Conservation (phyloP, 2,113 vertebrate species). For the Ameiurus melas region DNA sequence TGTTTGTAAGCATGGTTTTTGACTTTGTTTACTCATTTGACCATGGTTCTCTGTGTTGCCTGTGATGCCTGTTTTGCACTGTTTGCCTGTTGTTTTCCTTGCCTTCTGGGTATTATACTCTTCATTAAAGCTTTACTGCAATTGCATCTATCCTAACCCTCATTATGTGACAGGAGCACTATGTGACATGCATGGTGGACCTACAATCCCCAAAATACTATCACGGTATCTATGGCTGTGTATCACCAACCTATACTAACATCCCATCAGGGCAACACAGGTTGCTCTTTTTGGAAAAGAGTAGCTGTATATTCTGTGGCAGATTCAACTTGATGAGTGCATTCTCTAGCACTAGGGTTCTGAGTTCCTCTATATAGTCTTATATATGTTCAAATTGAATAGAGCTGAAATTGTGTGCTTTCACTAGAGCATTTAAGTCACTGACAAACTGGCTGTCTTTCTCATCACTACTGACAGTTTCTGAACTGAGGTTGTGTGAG, state of each 20-base stretch:
- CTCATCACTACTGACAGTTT: not conserved
- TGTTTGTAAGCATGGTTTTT: too few species aligned
- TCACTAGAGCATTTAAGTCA: not conserved
- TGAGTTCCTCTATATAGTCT: not conserved
- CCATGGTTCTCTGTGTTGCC: too few species aligned
- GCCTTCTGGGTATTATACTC: too few species aligned
- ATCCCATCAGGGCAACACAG: not conserved
- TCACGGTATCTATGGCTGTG: not conserved
- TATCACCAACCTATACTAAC: not conserved
- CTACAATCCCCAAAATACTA: not conserved
- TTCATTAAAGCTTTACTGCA: too few species aligned
- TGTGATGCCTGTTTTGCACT: too few species aligned
- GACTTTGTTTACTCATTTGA: too few species aligned
- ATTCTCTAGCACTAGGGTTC: not conserved
- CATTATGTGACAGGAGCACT: not conserved
- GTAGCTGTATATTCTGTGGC: not conserved
- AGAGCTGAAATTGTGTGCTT: too few species aligned
- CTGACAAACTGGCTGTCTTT: not conserved
- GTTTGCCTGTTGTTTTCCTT: too few species aligned
- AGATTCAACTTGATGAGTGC: not conserved
- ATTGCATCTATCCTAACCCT: too few species aligned
- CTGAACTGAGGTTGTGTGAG: not conserved
- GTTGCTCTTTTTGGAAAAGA: not conserved
- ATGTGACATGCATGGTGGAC: not conserved
- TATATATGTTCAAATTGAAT: too few species aligned